Evolutionary conservation across 2,888 invertebrate genomes (phyloP).

Genomic region (Lasioglossum pauxillum): DNA sequence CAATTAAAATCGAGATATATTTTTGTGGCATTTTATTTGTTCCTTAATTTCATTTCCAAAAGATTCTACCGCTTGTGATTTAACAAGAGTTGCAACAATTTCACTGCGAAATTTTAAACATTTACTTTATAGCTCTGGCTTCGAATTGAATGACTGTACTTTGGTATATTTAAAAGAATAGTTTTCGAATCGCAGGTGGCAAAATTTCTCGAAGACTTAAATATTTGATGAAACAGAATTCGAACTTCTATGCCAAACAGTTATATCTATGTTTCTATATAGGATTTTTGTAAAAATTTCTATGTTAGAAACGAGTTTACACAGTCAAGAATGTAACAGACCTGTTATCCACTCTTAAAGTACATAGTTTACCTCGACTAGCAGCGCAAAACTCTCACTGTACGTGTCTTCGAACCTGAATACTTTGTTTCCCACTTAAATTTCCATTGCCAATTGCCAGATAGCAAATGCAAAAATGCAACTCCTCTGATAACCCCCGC

Average conservation of each 20-base stretch:
- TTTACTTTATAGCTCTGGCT: not conserved
- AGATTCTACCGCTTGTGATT: not conserved
- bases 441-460: not conserved
- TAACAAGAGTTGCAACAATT: not conserved
- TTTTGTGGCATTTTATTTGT: not conserved
- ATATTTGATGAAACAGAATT: not conserved
- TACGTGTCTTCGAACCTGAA: not conserved
- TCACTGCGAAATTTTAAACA: not conserved
- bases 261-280: not conserved
- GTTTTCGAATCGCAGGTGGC: too few relatives aligned
- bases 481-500: not conserved
- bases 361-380: not conserved
- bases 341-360: not conserved
- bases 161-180: too few relatives aligned
- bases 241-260: not conserved
- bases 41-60: not conserved
- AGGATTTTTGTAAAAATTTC: not conserved
- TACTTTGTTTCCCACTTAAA: constrained; percentile 2
- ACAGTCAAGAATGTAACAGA: not conserved
- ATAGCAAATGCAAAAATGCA: not conserved
- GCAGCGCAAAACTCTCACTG: not conserved
- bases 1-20: not conserved
- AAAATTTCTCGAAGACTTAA: too few relatives aligned
- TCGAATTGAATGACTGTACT: too few relatives aligned
- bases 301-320: not conserved